Evolutionary conservation across 2,113 vertebrate genomes (phyloP).

Genomic region (Ranitomeya imitator): DNA sequence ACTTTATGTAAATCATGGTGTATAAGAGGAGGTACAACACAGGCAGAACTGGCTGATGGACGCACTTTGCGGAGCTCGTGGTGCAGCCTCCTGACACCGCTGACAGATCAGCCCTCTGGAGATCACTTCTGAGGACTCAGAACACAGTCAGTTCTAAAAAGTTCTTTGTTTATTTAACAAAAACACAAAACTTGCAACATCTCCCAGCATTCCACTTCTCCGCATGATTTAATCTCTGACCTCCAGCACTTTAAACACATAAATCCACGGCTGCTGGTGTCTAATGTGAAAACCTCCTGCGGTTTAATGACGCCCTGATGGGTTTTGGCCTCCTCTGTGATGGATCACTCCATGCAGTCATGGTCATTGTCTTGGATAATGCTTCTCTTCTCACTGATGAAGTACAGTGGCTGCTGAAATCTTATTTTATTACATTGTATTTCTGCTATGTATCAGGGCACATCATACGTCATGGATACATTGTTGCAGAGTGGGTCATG

Average conservation of each 20-base stretch:
- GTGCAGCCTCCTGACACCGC: background rate
- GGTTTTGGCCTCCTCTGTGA: conserved; percentile 12
- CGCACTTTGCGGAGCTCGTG: too few relatives aligned
- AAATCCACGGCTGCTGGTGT: conserved; percentile 10
- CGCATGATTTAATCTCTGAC: conserved; percentile 16
- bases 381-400: background rate
- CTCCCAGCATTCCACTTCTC: background rate
- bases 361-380: background rate
- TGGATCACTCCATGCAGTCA: background rate
- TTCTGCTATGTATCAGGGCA: background rate
- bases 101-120: background rate
- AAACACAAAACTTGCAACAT: conserved; percentile 20
- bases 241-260: conserved; percentile 6
- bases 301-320: conserved; percentile 28
- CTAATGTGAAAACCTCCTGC: conserved; percentile 36
- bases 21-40: too few relatives aligned
- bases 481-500: background rate
- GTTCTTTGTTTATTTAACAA: conserved; percentile 15
- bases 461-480: conserved; percentile 32
- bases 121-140: background rate
- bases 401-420: conserved; percentile 47
- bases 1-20: too few relatives aligned
- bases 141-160: background rate
- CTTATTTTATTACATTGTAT: conserved; percentile 34
- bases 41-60: too few relatives aligned